Conservation (phyloP, 1,140 invertebrate species). For the Brachionus rubens region DNA sequence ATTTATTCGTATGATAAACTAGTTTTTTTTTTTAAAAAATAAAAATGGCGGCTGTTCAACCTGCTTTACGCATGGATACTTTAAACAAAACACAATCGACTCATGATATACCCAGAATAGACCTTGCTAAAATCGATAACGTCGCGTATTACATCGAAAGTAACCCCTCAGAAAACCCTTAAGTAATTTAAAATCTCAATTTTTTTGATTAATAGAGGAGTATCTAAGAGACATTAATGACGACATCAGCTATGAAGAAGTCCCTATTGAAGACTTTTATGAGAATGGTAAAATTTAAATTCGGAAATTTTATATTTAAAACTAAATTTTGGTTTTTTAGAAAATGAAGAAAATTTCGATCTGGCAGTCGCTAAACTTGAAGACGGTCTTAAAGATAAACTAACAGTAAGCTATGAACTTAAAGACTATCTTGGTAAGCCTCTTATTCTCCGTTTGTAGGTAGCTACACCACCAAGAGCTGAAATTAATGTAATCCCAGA, state of each 20-base stretch:
- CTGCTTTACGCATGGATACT: neutral
- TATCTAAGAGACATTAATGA: conserved; percentile 50
- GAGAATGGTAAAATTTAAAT: conserved; percentile 49
- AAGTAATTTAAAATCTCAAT: neutral
- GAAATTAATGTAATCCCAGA: conserved; percentile 31
- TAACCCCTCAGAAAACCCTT: neutral
- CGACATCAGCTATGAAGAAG: conserved; percentile 55
- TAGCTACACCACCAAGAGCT: neutral
- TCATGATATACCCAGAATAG: conserved; percentile 24
- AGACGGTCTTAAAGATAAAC: conserved; percentile 39
- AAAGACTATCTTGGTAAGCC: neutral
- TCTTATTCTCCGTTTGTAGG: neutral
- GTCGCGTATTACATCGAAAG: conserved; percentile 44
- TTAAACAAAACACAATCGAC: neutral
- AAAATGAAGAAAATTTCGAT: conserved; percentile 46
- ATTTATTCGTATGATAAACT: conserved; percentile 18
- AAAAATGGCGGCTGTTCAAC: conserved; percentile 11
- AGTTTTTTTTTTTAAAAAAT: neutral
- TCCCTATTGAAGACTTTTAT: conserved; percentile 55
- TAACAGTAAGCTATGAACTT: neutral
- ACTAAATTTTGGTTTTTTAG: neutral
- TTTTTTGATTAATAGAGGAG: conserved; percentile 45
- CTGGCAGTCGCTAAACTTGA: conserved; percentile 11
- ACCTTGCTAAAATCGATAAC: conserved; percentile 37
- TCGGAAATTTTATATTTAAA: neutral